Base-by-base conservation (phyloP, 2,113 vertebrate species). In the Oreocharis arfaki region DNA sequence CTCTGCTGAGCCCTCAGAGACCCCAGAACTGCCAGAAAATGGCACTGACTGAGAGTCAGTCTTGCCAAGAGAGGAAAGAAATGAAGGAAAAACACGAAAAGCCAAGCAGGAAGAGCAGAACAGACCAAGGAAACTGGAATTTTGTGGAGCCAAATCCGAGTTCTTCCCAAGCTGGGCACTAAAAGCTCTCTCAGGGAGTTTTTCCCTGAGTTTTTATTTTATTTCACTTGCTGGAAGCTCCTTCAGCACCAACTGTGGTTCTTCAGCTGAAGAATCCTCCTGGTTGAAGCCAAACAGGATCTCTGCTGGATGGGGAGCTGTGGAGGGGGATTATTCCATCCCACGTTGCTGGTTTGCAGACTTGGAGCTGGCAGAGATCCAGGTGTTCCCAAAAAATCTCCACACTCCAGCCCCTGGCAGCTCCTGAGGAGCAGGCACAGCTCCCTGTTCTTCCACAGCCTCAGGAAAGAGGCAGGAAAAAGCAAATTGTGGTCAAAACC, bases 241-340 rank as follows among this genome's bases (percentile, higher is more conserved):
- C 88, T 57, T 68, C 67, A 74, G 63, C 55, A 74, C 3, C 1
- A 68, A 10, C 15, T 23, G 19, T 5, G 50, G 26, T 1, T 90
- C 78, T 84, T 78, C 33, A 53, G 7, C 8, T 41, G 60, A 30
- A 70, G 21, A 46, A 79, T 65, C 55, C 46, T 79, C 63, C 42
- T 42, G 76, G 56, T 8, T 41, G 49, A 41, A 71, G 73, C 3
- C 61, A 22, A 27, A 6, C 16, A 26, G 77, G 4, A 30, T 18
- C 16, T 42, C 77, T 79, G 57, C 69, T 32, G 50, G 74, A 7
- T 22, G 27, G 8, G 47, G 64, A 46, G 35, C 44, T 3, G 13
- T 1, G 1, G 67, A 8, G 7, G n/a, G 23, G 7, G 53, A 28
- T 52, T 23, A 1, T 15, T n/a, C 24, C 49, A 37, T 17, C 55